These are phyloP conservation scores for Eremobia ochroleuca DNA, from an alignment of 2,888 invertebrate species.

Conservation along the genomic window DNA sequence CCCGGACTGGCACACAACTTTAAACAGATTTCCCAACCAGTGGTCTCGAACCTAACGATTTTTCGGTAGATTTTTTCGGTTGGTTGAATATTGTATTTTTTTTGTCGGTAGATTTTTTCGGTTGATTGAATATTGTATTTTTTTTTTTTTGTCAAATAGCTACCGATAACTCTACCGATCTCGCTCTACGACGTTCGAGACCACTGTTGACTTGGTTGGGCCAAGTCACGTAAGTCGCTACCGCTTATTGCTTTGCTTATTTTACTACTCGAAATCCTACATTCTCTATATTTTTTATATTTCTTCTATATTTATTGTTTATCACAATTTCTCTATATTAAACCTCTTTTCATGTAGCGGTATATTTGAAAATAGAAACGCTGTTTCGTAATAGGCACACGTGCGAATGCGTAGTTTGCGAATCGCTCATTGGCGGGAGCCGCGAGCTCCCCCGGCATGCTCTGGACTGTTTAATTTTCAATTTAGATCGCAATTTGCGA, in stretches of 20 bases:
- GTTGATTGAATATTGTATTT: no score
- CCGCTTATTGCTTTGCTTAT: conserved; percentile 43
- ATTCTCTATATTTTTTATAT: no score
- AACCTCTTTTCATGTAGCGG: conserved; percentile 55
- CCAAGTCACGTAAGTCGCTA: conserved; percentile 47
- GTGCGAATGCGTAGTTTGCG: conserved; percentile 51
- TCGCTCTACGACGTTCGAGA: no score
- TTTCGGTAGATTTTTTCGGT: no score
- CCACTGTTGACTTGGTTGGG: no score
- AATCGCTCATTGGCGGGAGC: conserved; percentile 58
- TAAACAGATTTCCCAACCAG: conserved; percentile 35
- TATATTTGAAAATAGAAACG: conserved; percentile 46
- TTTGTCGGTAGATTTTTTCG: no score
- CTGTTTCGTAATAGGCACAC: conserved; percentile 54
- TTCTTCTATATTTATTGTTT: conserved; percentile 50
- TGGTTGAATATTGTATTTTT: no score
- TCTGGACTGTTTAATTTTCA: conserved; percentile 90
- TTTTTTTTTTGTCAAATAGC: no score
- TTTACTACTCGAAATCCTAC: conserved; percentile 47
- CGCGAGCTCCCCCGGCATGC: conserved; percentile 59
- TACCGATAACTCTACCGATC: no score
- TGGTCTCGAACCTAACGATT: no score
- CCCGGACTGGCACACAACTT: conserved; percentile 11
- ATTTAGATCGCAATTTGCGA: conserved; percentile 92
- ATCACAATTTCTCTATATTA: conserved; percentile 54